Evolutionary conservation across 2,888 invertebrate species (phyloP).

Genomic region (Trilocha varians): DNA sequence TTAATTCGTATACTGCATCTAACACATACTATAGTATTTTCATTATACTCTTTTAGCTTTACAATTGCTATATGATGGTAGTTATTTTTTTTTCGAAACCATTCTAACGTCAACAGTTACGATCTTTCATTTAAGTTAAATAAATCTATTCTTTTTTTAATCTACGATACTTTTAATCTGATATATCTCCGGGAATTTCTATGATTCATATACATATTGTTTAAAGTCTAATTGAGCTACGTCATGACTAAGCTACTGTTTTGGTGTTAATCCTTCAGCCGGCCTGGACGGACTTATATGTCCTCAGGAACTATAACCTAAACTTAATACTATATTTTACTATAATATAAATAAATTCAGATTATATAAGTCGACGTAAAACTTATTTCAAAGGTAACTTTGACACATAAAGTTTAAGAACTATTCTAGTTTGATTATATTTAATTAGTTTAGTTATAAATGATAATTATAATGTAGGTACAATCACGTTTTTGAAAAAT

Average conservation of each 20-base stretch:
- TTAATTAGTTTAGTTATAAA: slow-evolving; percentile 2
- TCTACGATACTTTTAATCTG: no score
- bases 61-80: no score
- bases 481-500: no score
- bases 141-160: no score
- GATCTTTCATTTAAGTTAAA: not conserved
- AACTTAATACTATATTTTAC: slow-evolving; percentile 12
- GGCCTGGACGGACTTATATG: slow-evolving; percentile 62
- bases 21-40: no score
- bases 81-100: no score
- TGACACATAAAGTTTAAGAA: not conserved
- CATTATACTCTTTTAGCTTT: no score
- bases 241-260: slow-evolving; percentile 59
- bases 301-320: slow-evolving; percentile 64
- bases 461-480: no score
- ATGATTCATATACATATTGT: slow-evolving; percentile 21
- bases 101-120: not conserved
- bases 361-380: not conserved
- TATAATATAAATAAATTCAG: slow-evolving; percentile 6
- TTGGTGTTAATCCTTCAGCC: slow-evolving; percentile 68
- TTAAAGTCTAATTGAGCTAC: slow-evolving; percentile 33
- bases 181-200: no score
- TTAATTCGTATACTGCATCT: no score
- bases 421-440: not conserved
- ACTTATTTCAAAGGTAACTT: not conserved